These are phyloP conservation scores for Eleutherodactylus coqui DNA, from an alignment of 2,797 vertebrate species.

Conservation along the genomic window DNA sequence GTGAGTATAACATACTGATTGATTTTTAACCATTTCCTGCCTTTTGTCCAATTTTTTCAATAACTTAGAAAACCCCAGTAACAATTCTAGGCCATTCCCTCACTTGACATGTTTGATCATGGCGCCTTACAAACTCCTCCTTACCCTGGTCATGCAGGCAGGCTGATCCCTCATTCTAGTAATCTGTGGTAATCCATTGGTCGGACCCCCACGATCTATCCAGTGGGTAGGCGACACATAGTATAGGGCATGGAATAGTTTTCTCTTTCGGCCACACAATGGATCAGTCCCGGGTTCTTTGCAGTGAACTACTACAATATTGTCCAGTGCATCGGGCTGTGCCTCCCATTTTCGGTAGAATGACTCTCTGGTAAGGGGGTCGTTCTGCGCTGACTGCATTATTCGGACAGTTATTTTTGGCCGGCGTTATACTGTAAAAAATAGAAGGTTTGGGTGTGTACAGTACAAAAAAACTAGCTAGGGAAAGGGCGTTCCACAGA, in stretches of 20 bases:
- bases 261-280: background rate
- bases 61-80: too few relatives aligned
- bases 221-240: too few relatives aligned
- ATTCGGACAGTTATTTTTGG: background rate
- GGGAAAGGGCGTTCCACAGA: background rate
- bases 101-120: too few relatives aligned
- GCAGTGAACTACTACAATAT: background rate
- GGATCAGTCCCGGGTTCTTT: background rate
- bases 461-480: background rate
- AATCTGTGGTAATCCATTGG: too few relatives aligned
- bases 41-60: too few relatives aligned
- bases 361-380: background rate
- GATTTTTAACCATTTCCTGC: too few relatives aligned
- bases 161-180: too few relatives aligned
- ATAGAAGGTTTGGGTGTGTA: background rate
- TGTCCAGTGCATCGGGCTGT: background rate
- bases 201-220: too few relatives aligned
- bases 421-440: background rate
- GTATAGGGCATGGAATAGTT: background rate
- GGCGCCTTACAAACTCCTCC: too few relatives aligned
- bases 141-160: too few relatives aligned
- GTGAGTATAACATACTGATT: too few relatives aligned
- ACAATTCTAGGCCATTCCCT: background rate
- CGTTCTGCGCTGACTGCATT: background rate
- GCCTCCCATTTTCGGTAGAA: background rate